Conservation (phyloP, 2,113 vertebrate species). For the Silurus asotus region DNA sequence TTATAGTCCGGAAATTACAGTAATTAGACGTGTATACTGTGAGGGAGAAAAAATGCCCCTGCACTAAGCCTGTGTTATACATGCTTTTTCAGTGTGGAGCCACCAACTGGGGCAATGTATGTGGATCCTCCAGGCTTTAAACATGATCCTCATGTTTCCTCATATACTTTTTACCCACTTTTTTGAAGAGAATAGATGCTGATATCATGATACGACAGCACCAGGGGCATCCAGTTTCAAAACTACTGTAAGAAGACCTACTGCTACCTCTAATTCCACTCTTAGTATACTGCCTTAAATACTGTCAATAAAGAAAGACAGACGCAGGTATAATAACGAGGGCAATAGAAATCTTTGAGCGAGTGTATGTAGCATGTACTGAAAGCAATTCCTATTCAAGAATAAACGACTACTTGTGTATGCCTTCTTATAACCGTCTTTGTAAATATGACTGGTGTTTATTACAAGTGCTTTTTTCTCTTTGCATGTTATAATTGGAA, state of each 20-base stretch:
- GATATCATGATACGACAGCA: neutral
- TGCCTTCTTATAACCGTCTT: neutral
- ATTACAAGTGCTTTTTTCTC: neutral
- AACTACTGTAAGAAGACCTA: neutral
- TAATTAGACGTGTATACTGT: neutral
- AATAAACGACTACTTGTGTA: neutral
- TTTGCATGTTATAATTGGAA: conserved; percentile 9
- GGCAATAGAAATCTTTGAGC: neutral
- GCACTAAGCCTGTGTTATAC: conserved; percentile 17
- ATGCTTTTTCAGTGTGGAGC: conserved; percentile 50
- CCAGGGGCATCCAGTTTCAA: conserved; percentile 26
- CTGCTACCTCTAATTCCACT: conserved; percentile 32
- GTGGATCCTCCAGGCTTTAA: conserved; percentile 46
- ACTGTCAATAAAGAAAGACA: conserved; percentile 3
- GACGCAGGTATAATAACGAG: neutral
- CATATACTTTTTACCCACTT: neutral
- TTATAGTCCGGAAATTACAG: no score
- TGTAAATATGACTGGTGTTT: neutral
- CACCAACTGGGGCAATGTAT: conserved; percentile 41
- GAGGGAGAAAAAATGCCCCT: neutral
- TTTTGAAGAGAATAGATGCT: neutral
- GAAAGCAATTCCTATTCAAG: conserved; percentile 21
- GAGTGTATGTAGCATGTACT: conserved; percentile 21
- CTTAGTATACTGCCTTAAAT: conserved; percentile 30
- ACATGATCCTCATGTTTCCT: neutral